Conservation (phyloP, 2,888 invertebrate genomes). For the Eutolmus rufibarbis region DNA sequence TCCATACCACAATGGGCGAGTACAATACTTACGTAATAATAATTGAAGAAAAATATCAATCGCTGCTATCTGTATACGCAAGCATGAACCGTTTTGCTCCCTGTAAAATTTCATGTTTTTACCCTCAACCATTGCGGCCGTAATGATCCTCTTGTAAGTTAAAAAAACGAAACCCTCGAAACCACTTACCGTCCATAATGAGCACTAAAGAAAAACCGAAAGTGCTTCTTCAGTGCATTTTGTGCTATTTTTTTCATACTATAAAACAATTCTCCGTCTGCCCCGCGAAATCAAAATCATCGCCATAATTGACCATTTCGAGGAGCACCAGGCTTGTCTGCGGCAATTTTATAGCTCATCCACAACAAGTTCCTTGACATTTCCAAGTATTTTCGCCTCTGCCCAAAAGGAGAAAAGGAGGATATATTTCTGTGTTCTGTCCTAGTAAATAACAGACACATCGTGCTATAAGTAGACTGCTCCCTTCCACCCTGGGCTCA, state of each 20-base stretch:
- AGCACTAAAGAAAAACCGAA: not conserved
- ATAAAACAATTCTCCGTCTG: not conserved
- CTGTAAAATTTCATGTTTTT: not conserved
- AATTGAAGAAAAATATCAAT: not conserved
- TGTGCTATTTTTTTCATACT: not conserved
- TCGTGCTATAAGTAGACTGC: slow-evolving; percentile 12
- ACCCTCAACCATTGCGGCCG: not conserved
- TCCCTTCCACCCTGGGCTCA: not conserved
- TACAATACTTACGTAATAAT: not conserved
- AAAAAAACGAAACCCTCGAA: not conserved
- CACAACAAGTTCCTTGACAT: slow-evolving; percentile 46
- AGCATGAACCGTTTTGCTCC: not conserved
- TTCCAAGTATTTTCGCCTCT: slow-evolving; percentile 31
- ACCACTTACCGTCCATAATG: not conserved
- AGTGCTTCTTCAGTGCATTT: not conserved
- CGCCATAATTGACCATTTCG: slow-evolving; percentile 31
- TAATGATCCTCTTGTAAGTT: not conserved
- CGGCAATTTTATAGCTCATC: slow-evolving; percentile 47
- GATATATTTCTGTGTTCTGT: slow-evolving; percentile 33
- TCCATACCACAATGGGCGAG: not conserved
- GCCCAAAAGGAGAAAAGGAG: slow-evolving; percentile 5
- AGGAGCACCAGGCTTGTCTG: slow-evolving; percentile 43
- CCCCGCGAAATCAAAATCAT: slow-evolving; percentile 26
- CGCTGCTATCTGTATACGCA: not conserved
- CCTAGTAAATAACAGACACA: slow-evolving; percentile 43